Base-by-base conservation (phyloP, 2,888 invertebrate genomes). In the Lucinisca nassula region DNA sequence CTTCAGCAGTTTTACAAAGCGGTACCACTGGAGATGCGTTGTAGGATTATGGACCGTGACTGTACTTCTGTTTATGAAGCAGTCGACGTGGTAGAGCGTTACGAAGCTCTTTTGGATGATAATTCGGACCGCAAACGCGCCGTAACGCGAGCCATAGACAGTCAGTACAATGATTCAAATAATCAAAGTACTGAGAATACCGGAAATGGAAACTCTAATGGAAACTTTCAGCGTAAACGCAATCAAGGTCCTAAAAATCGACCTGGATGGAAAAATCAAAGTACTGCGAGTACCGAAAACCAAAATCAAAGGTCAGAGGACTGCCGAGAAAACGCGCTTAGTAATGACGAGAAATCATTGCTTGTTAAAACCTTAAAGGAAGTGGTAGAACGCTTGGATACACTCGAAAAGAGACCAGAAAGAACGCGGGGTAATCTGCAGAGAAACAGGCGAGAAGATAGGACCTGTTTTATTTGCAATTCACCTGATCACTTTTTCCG, bases 31-130 rank as follows among this genome's bases (percentile, higher is more conserved):
- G 82, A 82, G 24, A 75, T 75, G 82, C 75, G 82, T 35, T 82
- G 82, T 27, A 49, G 75, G 17, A 21, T 75, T 21, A 75, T 82
- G 75, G 82, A 82, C 12, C 40, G 45, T 1, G 49, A 67, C 61
- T 82, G 76, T 49, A 75, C n/a, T 40, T 75, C 58, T 6, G 67
- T 82, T 0, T 45, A 76, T 1, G 75, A 75, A 38, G 81, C 81
- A 17, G 81, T 81, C 17, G 75, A 81, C n/a, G 61, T 75, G 1
- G 81, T 81, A 21, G 81, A 81, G n/a, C 30, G 81, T 14, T 81
- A 75, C 32, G 81, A 82, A 27, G 82, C 75, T 0, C 32, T 82
- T 38, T 30, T 82, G n/a, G 27, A 30, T 17, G 61, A 61, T 3
- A 17, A 21, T 21, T 8, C 30, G 21, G 61, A 61, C 27, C 24